A percentile compares a stretch with the other conserved stretches of the same genome.
phyloP scores from a whole-genome alignment of 2,113 vertebrate species.

The Tricholaema leucomelas region DNA sequence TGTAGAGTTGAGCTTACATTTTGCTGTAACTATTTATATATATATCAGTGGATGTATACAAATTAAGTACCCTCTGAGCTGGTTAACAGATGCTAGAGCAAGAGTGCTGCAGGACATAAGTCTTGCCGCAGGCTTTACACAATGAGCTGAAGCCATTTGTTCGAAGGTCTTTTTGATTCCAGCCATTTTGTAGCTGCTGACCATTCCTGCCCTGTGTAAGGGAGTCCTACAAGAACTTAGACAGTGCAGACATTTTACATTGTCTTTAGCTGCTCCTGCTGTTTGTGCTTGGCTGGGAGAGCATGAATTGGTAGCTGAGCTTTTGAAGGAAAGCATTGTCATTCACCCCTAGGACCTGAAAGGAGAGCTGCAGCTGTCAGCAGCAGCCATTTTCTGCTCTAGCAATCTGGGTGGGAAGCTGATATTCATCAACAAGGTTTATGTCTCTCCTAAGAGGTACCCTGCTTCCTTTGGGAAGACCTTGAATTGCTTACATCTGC shows the following conservation, averaged over 20 bases:
- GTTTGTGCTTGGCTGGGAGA: background rate
- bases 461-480: background rate
- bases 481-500: background rate
- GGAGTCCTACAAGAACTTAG: background rate
- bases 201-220: background rate
- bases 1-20: background rate
- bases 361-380: background rate
- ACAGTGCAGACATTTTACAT: rapidly evolving
- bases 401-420: background rate
- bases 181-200: background rate
- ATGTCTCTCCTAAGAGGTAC: background rate
- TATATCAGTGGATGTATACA: background rate
- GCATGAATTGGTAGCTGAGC: background rate
- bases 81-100: background rate
- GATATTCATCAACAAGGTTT: background rate
- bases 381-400: background rate
- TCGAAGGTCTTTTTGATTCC: background rate
- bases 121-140: background rate
- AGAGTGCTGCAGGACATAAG: background rate
- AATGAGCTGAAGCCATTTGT: background rate
- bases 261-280: background rate
- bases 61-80: background rate
- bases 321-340: background rate
- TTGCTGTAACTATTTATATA: background rate
- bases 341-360: background rate